A percentile compares a stretch with the other conserved stretches of the same genome.
These are phyloP conservation scores for Oithona nana DNA, from an alignment of 2,888 invertebrate species.

Conservation along the genomic window DNA sequence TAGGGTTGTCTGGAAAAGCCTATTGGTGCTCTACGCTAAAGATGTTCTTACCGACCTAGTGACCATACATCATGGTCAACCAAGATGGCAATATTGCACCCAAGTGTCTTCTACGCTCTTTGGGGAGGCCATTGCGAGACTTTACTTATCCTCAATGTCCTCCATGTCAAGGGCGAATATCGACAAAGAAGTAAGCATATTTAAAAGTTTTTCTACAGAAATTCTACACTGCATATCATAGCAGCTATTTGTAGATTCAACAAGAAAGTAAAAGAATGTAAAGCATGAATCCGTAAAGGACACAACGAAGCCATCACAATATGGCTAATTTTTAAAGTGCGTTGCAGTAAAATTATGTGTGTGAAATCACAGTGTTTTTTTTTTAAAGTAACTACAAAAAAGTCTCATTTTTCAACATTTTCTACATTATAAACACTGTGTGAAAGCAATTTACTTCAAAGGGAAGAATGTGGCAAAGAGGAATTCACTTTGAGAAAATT, in stretches of 20 bases:
- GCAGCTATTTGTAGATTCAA: no score
- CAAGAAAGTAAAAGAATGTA: neutral
- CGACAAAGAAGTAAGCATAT: neutral
- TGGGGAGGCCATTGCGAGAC: constrained; percentile 8
- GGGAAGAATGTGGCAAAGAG: no score
- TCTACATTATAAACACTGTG: no score
- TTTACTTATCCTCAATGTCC: neutral
- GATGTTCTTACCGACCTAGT: constrained; percentile 8
- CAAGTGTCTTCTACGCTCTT: constrained; percentile 10
- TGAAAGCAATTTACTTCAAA: no score
- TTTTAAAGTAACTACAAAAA: no score
- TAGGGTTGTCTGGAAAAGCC: constrained; percentile 12
- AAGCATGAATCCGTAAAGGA: neutral
- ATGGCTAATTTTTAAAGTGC: no score
- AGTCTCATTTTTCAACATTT: no score
- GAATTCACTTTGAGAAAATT: neutral
- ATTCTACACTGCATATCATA: no score
- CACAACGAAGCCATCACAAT: no score
- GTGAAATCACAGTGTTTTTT: no score
- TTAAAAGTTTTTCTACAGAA: no score
- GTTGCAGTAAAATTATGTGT: no score
- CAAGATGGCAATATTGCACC: constrained; percentile 16
- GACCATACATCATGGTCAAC: constrained; percentile 9
- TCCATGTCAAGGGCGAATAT: neutral
- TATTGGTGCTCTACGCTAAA: neutral